phyloP scores from a whole-genome alignment of 2,113 vertebrate species.

The Calidris pygmaea region DNA sequence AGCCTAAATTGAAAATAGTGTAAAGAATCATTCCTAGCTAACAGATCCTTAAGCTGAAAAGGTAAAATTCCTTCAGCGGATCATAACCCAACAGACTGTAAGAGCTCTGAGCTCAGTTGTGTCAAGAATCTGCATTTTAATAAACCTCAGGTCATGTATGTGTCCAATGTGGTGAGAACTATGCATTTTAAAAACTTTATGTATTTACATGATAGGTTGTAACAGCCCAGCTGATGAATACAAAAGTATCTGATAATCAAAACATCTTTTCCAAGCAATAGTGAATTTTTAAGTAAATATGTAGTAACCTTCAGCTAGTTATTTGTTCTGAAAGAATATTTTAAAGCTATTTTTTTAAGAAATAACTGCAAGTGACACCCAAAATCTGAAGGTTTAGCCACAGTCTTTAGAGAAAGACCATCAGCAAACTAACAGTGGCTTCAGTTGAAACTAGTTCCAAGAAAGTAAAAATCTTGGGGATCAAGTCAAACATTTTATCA shows the following conservation, averaged over 20 bases:
- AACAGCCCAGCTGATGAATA: neutral
- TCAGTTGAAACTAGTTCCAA: neutral
- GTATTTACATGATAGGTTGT: neutral
- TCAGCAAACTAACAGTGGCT: neutral
- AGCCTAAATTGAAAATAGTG: neutral
- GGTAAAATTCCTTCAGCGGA: neutral
- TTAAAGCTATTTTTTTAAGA: neutral
- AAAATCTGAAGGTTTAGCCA: neutral
- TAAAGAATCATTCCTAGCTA: neutral
- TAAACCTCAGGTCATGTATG: neutral
- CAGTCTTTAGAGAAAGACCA: neutral
- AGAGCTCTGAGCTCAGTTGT: neutral
- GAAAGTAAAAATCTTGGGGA: neutral
- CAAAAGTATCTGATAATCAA: neutral
- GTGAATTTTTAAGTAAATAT: neutral
- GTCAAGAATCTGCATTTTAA: neutral
- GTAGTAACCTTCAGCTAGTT: neutral
- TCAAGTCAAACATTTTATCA: neutral
- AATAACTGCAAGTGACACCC: neutral
- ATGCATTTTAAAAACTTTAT: neutral
- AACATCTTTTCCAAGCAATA: neutral
- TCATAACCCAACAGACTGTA: neutral
- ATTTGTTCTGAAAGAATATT: neutral
- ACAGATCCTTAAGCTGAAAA: neutral
- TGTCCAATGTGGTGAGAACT: neutral